Percentiles rank a stretch among this genome's conserved stretches.
These are phyloP conservation scores for Australoheros scitulus DNA, from an alignment of 2,113 vertebrate species.

Conservation along the genomic window DNA sequence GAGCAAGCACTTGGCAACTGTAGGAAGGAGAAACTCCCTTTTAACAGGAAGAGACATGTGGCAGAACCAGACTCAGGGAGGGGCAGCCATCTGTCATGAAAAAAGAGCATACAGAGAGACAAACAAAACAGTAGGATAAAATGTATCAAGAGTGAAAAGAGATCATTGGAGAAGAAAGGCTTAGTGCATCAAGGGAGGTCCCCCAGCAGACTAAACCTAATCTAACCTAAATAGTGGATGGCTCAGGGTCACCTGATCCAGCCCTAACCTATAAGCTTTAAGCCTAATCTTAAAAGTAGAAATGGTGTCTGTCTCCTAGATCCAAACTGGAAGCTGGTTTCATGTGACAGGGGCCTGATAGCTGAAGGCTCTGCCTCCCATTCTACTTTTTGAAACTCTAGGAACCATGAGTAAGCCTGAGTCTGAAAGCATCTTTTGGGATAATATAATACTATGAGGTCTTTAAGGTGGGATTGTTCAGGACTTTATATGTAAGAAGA, in stretches of 20 bases:
- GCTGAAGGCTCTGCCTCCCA: background rate
- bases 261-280: too few relatives aligned
- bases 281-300: too few relatives aligned
- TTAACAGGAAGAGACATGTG: background rate
- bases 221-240: background rate
- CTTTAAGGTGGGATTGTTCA: background rate
- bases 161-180: background rate
- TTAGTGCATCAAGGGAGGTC: background rate
- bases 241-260: too few relatives aligned
- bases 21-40: background rate
- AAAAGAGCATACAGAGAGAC: background rate
- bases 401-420: background rate
- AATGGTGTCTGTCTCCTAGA: too few relatives aligned
- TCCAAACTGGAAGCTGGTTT: background rate
- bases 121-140: background rate
- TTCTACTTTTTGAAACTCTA: background rate
- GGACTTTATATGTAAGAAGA: background rate
- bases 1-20: constrained; percentile 1
- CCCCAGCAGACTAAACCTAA: background rate
- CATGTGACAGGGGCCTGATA: background rate
- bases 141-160: background rate
- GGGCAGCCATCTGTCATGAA: background rate
- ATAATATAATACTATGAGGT: background rate
- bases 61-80: background rate
- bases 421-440: background rate